Conservation (phyloP, 2,888 invertebrate species). For the Cryptocheilus praepositus region DNA sequence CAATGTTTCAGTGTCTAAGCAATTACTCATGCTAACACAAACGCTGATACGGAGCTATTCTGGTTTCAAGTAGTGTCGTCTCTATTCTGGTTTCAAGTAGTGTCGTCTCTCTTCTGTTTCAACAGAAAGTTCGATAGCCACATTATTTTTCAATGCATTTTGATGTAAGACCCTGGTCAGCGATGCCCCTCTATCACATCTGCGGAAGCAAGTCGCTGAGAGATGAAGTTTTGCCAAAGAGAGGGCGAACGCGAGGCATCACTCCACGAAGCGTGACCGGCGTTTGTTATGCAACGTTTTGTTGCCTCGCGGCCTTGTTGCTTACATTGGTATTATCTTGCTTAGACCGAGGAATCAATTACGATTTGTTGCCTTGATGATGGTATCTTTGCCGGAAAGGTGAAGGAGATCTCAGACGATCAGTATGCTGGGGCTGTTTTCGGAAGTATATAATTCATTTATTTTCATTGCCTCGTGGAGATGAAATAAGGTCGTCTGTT, state of each 20-base stretch:
- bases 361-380: slow-evolving; percentile 55
- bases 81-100: too few species aligned
- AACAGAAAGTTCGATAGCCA: too few species aligned
- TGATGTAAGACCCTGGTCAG: too few species aligned
- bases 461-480: slow-evolving; percentile 23
- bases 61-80: too few species aligned
- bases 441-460: slow-evolving; percentile 30
- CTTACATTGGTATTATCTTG: slow-evolving; percentile 66
- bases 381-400: slow-evolving; percentile 45
- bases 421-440: slow-evolving; percentile 41
- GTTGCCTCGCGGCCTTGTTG: slow-evolving; percentile 68
- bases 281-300: slow-evolving; percentile 72
- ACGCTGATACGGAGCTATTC: too few species aligned
- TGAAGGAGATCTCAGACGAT: slow-evolving; percentile 44
- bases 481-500: slow-evolving; percentile 23
- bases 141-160: too few species aligned
- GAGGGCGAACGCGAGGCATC: slow-evolving; percentile 56
- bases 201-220: slow-evolving; percentile 41
- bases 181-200: neutral
- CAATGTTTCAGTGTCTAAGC: too few species aligned
- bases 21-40: too few species aligned
- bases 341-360: slow-evolving; percentile 63
- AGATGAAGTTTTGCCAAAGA: slow-evolving; percentile 34
- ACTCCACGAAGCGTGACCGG: slow-evolving; percentile 70
- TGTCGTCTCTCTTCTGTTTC: too few species aligned